Base-by-base conservation (phyloP, 2,888 invertebrate genomes). In the Platycnemis pennipes region DNA sequence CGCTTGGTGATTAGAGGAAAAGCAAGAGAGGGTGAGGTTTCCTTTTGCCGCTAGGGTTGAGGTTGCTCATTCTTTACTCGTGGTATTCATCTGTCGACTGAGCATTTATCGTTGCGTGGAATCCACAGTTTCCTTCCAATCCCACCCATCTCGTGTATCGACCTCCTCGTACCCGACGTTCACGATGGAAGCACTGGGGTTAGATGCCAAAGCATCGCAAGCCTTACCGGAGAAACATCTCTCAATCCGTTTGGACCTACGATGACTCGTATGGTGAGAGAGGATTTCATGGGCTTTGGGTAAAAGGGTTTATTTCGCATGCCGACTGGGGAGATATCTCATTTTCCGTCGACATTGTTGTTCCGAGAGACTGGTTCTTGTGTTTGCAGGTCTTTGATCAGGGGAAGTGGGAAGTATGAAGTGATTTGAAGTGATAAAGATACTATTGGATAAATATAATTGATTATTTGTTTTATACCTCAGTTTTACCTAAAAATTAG, bases 1-100 rank as follows among this genome's bases (percentile, higher is more conserved):
- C 44, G 91, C 63, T 56, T 26, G 63, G 45, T 91, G 91, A 91
- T 91, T 91, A 91, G 91, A 91, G 45, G n/a, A 7, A 87, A 46
- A 31, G 85, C 19, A 42, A 42, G 85, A 22, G 85, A 86, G 85
- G 56, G 56, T 22, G 45, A 88, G 89, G 89, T 89, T 42, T 56
- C 13, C 63, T 63, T 63, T 53, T 42, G 56, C 89, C 56, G 53
- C 26, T 19, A 89, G 53, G 89, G 89, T 56, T 89, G 42, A 86
- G 86, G 86, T 86, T 89, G 53, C 89, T 63, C 63, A 63, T 63
- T 63, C 63, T 63, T 63, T 37, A 77, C 77, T 37, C 77, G 63
- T 16, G 37, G 37, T 77, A 77, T 77, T 77, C 77, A 77, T 77
- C 77, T 37, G 77, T 77, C 77, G 63, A 63, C 63, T 13, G 77